phyloP scores from a whole-genome alignment of 1,140 invertebrate genomes.

The Neelides sp. region DNA sequence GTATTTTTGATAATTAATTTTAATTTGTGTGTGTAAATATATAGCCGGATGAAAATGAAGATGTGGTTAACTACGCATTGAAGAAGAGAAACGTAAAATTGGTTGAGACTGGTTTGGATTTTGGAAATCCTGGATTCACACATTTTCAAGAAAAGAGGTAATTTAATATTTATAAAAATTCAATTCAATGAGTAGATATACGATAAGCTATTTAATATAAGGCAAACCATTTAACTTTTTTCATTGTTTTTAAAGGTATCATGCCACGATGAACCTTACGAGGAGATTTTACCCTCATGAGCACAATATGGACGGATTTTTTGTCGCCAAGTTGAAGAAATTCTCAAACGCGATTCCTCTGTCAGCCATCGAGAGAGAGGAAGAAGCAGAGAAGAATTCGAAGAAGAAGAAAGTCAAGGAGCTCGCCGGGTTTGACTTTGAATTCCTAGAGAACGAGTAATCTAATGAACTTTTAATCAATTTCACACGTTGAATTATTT shows the following conservation, averaged over 20 bases:
- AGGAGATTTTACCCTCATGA: constrained; percentile 92
- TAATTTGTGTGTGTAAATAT: constrained; percentile 21
- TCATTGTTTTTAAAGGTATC: constrained; percentile 56
- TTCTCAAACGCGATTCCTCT: constrained; percentile 67
- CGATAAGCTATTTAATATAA: neutral
- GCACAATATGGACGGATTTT: constrained; percentile 99
- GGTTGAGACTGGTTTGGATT: constrained; percentile 82
- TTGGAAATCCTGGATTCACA: constrained; percentile 88
- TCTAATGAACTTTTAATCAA: too few species aligned
- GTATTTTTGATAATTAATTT: constrained; percentile 9
- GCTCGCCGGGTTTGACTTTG: neutral
- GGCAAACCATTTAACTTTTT: constrained; percentile 2
- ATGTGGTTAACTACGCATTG: constrained; percentile 89
- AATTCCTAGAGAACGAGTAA: too few species aligned
- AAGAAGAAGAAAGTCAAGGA: constrained; percentile 17
- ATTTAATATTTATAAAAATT: constrained; percentile 3
- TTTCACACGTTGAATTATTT: too few species aligned
- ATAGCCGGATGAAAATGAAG: constrained; percentile 93
- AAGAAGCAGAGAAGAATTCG: constrained; percentile 10
- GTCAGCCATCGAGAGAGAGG: constrained; percentile 13
- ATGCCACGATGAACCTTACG: constrained; percentile 79
- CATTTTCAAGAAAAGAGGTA: constrained; percentile 57
- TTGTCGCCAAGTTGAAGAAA: constrained; percentile 96
- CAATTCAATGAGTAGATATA: neutral
- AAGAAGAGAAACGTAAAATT: constrained; percentile 86